Percentiles rank a stretch among this genome's conserved stretches.
phyloP scores from a whole-genome alignment of 2,888 invertebrate species.

The Drosophila quinaria region DNA sequence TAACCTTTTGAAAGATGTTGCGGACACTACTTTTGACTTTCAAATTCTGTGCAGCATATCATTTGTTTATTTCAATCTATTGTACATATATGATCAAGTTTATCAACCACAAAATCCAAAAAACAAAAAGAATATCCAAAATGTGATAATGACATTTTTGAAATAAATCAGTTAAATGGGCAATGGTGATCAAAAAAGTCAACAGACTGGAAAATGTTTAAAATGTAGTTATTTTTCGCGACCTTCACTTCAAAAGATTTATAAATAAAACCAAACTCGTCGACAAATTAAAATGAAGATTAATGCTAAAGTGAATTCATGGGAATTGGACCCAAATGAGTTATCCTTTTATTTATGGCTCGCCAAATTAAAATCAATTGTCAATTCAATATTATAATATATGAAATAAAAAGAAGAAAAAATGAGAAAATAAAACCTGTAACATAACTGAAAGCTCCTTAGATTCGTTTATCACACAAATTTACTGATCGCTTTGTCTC shows the following conservation, averaged over 20 bases:
- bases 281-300: slow-evolving; percentile 8
- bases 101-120: not conserved
- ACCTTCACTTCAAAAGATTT: not conserved
- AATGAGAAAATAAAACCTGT: slow-evolving; percentile 33
- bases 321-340: slow-evolving; percentile 7
- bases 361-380: slow-evolving; percentile 30
- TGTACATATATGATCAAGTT: not conserved
- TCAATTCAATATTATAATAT: slow-evolving; percentile 29
- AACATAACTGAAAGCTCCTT: slow-evolving; percentile 20
- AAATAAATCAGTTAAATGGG: not conserved
- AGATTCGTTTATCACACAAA: slow-evolving; percentile 39
- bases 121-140: not conserved
- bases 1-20: not conserved
- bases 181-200: not conserved
- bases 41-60: slow-evolving; percentile 2
- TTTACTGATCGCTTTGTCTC: slow-evolving; percentile 30
- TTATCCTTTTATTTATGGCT: slow-evolving; percentile 53
- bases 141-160: not conserved
- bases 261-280: not conserved
- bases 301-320: slow-evolving; percentile 15
- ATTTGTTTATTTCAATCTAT: slow-evolving; percentile 1
- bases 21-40: not conserved
- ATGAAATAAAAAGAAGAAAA: slow-evolving; percentile 21
- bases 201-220: slow-evolving; percentile 5
- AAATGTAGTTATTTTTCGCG: not conserved